Conservation (phyloP, 2,888 invertebrate species). For the Clanis bilineata region DNA sequence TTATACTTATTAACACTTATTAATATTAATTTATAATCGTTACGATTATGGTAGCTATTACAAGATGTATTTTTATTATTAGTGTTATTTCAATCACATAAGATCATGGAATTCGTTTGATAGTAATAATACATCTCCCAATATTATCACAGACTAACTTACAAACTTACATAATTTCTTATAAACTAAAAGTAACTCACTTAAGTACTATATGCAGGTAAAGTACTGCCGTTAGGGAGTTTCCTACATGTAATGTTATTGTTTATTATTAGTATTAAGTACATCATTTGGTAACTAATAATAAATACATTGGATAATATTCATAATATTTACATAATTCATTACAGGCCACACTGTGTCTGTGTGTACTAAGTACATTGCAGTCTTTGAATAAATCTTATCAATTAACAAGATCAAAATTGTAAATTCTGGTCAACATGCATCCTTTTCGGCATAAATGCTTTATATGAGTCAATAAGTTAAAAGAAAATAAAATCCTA, state of each 20-base stretch:
- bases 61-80: background rate
- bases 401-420: no score
- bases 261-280: background rate
- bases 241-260: background rate
- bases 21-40: no score
- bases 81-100: background rate
- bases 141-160: conserved; percentile 2
- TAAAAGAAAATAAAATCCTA: no score
- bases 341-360: no score
- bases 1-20: no score
- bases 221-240: background rate
- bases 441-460: no score
- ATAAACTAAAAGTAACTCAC: background rate
- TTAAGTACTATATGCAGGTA: background rate
- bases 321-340: no score
- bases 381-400: no score
- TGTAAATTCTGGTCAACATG: no score
- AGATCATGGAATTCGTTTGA: background rate
- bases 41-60: no score
- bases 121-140: background rate
- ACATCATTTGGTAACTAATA: background rate
- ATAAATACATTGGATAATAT: background rate
- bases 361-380: background rate
- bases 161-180: no score
- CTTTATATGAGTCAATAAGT: no score